Conservation (phyloP, 2,888 invertebrate genomes). For the Hypsopygia costalis region DNA sequence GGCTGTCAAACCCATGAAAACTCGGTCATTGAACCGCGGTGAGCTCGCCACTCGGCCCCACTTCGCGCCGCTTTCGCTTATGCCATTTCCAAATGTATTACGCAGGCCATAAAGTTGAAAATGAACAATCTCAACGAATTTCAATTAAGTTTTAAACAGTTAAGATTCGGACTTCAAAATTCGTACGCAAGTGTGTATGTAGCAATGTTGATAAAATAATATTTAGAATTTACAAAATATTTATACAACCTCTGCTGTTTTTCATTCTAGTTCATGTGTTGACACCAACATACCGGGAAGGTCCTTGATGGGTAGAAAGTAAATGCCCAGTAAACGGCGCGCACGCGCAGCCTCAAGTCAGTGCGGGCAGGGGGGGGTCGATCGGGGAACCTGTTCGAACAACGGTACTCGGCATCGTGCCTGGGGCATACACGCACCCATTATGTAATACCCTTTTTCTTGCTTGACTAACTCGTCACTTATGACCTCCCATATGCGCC, state of each 20-base stretch:
- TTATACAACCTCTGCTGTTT: too few species aligned
- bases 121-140: constrained; percentile 31
- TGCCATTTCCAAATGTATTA: constrained; percentile 62
- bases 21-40: constrained; percentile 77
- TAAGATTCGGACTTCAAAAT: constrained; percentile 43
- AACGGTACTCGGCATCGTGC: constrained; percentile 69
- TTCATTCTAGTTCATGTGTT: constrained; percentile 21
- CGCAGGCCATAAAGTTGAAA: constrained; percentile 52
- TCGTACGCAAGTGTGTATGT: constrained; percentile 43
- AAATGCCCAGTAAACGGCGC: constrained; percentile 59
- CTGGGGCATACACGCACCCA: constrained; percentile 65
- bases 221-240: too few species aligned
- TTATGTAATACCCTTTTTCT: constrained; percentile 76
- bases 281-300: constrained; percentile 40
- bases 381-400: constrained; percentile 69
- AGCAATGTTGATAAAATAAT: constrained; percentile 23
- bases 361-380: constrained; percentile 27
- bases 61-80: constrained; percentile 60
- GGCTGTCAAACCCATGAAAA: constrained; percentile 80
- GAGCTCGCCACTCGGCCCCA: constrained; percentile 50
- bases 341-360: constrained; percentile 34
- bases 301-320: constrained; percentile 78
- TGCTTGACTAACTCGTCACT: constrained; percentile 43
- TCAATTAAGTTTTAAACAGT: constrained; percentile 44
- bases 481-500: constrained; percentile 15